Percentiles rank a stretch among this genome's conserved stretches.
These are phyloP conservation scores for Schlechtendalia chinensis DNA, from an alignment of 1,140 invertebrate genomes.

Conservation along the genomic window DNA sequence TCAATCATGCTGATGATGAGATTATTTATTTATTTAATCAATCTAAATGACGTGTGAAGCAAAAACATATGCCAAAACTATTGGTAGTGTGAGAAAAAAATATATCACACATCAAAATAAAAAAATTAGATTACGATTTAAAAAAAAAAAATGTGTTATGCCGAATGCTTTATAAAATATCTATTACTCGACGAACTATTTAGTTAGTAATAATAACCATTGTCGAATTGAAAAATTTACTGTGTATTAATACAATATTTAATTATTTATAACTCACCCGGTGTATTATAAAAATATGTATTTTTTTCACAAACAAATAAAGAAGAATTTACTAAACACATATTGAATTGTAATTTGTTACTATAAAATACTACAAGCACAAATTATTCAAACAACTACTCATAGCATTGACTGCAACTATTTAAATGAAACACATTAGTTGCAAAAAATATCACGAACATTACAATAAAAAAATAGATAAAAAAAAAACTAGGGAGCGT, in stretches of 20 bases:
- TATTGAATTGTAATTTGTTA: not conserved
- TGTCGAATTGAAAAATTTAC: not conserved
- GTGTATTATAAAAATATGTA: not conserved
- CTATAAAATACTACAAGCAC: not conserved
- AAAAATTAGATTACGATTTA: not conserved
- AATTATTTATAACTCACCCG: conserved; percentile 3
- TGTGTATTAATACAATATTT: not conserved
- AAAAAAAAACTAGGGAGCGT: conserved; percentile 7
- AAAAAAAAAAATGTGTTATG: not conserved
- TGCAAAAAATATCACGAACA: conserved; percentile 18
- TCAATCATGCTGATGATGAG: not conserved
- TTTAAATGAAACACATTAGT: conserved; percentile 14
- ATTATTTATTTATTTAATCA: not conserved
- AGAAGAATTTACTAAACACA: conserved; percentile 26
- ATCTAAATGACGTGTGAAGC: not conserved
- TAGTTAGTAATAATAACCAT: not conserved
- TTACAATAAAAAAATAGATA: conserved; percentile 6
- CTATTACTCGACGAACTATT: conserved; percentile 34
- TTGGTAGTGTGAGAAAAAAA: not conserved
- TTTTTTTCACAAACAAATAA: conserved; percentile 29
- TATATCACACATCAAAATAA: too few relatives aligned
- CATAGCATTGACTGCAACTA: not conserved
- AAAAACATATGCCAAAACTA: not conserved
- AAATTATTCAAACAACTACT: not conserved
- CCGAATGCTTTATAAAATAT: conserved; percentile 37